Evolutionary conservation across 2,113 vertebrate species (phyloP).

Genomic region (Theristicus caerulescens): DNA sequence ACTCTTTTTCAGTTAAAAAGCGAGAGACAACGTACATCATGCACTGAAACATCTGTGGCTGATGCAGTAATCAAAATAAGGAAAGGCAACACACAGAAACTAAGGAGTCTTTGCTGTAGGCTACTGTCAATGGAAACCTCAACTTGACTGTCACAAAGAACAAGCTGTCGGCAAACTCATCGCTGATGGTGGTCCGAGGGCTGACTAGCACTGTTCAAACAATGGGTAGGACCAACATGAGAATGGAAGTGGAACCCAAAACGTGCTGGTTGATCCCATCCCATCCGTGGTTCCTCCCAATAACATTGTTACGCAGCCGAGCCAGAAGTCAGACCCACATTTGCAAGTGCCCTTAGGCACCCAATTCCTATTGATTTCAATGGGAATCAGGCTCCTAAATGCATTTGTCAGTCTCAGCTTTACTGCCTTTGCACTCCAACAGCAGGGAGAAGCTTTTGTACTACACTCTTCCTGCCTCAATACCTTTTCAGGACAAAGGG

Average conservation of each 20-base stretch:
- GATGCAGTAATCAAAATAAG: background rate
- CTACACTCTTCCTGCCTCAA: background rate
- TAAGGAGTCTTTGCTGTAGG: background rate
- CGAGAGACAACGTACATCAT: background rate
- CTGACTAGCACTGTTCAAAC: background rate
- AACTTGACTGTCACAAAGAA: background rate
- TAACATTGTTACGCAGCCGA: background rate
- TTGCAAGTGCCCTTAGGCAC: background rate
- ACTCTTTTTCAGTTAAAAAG: background rate
- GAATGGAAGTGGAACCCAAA: background rate
- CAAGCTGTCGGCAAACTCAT: background rate
- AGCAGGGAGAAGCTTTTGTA: background rate
- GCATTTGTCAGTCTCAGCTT: background rate
- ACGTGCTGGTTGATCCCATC: background rate
- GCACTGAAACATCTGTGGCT: background rate
- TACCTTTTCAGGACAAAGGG: background rate
- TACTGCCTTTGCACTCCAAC: background rate
- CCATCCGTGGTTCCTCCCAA: background rate
- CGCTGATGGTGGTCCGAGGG: background rate
- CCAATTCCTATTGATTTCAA: background rate
- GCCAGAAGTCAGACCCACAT: background rate
- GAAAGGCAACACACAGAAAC: background rate
- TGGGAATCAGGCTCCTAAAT: background rate
- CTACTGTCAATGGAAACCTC: constrained; percentile 9
- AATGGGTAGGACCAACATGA: background rate